Evolutionary conservation across 2,888 invertebrate genomes (phyloP).

Genomic region (Megaustenia siamemsis): DNA sequence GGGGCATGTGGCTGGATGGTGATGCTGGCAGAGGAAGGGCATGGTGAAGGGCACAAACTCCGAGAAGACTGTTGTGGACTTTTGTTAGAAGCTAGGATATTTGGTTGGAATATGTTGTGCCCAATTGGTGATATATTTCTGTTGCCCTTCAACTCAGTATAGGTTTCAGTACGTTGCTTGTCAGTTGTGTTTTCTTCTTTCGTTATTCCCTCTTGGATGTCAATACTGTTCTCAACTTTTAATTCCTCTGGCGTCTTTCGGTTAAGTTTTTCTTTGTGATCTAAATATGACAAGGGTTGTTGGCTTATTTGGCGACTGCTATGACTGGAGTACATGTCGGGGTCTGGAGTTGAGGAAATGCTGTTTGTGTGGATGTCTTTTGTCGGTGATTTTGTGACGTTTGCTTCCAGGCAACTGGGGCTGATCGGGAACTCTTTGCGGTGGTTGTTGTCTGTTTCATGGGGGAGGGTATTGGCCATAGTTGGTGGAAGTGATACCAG

Average conservation of each 20-base stretch:
- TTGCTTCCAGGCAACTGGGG: background rate
- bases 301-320: background rate
- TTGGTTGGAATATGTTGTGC: background rate
- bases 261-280: background rate
- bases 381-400: conserved; percentile 2
- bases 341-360: background rate
- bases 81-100: background rate
- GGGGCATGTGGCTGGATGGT: conserved; percentile 44
- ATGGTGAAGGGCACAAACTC: too few relatives aligned
- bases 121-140: conserved; percentile 3
- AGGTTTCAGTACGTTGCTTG: background rate
- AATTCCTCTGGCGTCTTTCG: background rate
- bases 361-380: background rate
- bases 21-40: background rate
- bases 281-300: background rate
- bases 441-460: background rate
- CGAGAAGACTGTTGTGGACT: background rate
- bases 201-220: background rate
- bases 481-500: conserved; percentile 1
- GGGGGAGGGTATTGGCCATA: background rate
- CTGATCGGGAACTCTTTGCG: background rate
- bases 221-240: background rate
- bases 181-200: background rate
- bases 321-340: background rate
- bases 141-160: background rate